phyloP scores from a whole-genome alignment of 53 echinoderm and acorn worm genomes.

The Henricia sp. region DNA sequence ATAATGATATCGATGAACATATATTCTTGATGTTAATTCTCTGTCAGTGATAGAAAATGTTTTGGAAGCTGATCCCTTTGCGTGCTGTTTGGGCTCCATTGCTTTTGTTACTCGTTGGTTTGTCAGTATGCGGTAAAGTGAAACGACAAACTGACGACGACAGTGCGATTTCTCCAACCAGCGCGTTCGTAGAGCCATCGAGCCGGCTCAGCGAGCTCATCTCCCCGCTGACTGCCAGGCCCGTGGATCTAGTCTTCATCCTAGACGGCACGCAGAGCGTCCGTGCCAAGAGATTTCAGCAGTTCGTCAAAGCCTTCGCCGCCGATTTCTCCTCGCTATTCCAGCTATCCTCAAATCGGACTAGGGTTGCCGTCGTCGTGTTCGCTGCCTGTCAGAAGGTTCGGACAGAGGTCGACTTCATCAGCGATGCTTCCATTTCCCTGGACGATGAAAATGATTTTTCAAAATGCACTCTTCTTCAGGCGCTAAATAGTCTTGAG shows the following conservation, averaged over 20 bases:
- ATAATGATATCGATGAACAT: neutral
- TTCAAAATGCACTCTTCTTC: slow-evolving; percentile 54
- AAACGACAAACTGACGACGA: neutral
- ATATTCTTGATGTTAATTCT: neutral
- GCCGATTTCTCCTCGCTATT: slow-evolving; percentile 41
- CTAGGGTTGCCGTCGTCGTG: slow-evolving; percentile 67
- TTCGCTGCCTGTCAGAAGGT: slow-evolving; percentile 64
- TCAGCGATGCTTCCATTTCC: neutral
- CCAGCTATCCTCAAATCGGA: slow-evolving; percentile 36
- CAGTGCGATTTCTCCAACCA: neutral
- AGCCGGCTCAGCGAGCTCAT: slow-evolving; percentile 6
- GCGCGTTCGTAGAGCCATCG: slow-evolving; percentile 2
- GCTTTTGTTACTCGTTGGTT: neutral
- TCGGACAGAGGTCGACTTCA: slow-evolving; percentile 51
- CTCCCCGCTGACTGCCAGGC: neutral
- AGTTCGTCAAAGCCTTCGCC: slow-evolving; percentile 59
- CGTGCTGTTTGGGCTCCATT: neutral
- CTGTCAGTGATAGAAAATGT: slow-evolving; percentile 14
- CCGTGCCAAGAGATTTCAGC: slow-evolving; percentile 17
- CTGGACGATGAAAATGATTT: slow-evolving; percentile 26
- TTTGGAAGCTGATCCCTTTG: neutral
- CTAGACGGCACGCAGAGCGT: slow-evolving; percentile 75
- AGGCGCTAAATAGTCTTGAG: slow-evolving; percentile 24
- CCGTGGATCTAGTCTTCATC: slow-evolving; percentile 73
- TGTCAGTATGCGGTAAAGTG: slow-evolving; percentile 2